phyloP scores from a whole-genome alignment of 2,113 vertebrate species.

The Seriola quinqueradiata region DNA sequence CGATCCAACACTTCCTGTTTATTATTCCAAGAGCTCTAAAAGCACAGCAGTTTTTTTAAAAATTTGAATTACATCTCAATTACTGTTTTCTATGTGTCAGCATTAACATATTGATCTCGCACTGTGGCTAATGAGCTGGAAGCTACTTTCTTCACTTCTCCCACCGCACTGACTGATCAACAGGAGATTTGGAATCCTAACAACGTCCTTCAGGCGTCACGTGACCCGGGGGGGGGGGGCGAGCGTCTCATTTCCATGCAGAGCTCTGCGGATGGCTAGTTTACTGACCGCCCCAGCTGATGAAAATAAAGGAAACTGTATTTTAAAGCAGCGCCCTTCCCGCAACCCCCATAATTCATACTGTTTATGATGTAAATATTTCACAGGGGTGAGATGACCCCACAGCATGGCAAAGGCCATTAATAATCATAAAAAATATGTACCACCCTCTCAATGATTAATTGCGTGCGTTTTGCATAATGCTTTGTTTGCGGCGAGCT shows the following conservation, averaged over 20 bases:
- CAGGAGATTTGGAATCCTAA: constrained; percentile 50
- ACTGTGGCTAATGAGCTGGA: constrained; percentile 68
- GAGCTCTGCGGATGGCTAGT: constrained; percentile 51
- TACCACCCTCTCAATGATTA: constrained; percentile 73
- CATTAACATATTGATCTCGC: constrained; percentile 45
- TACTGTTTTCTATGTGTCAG: constrained; percentile 19
- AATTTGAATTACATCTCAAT: constrained; percentile 42
- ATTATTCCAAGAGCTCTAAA: background rate
- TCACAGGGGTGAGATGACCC: constrained; percentile 79
- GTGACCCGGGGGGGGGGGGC: background rate
- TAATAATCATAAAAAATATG: constrained; percentile 82
- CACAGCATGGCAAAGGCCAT: constrained; percentile 75
- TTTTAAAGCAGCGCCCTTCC: constrained; percentile 69
- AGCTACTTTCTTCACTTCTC: constrained; percentile 44
- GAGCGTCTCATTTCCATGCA: constrained; percentile 62
- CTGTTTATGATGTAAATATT: constrained; percentile 84
- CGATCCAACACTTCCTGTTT: background rate
- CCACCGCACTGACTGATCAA: constrained; percentile 41
- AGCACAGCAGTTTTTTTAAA: background rate
- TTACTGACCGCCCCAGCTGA: constrained; percentile 56
- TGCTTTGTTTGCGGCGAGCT: constrained; percentile 78
- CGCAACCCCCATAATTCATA: constrained; percentile 76
- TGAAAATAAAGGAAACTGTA: constrained; percentile 68
- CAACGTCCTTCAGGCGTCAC: constrained; percentile 68
- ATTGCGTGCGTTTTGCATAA: constrained; percentile 78